A percentile compares a stretch with the other conserved stretches of the same genome.
phyloP scores from a whole-genome alignment of 2,888 invertebrate species.

The Eucriotettix oculatus region DNA sequence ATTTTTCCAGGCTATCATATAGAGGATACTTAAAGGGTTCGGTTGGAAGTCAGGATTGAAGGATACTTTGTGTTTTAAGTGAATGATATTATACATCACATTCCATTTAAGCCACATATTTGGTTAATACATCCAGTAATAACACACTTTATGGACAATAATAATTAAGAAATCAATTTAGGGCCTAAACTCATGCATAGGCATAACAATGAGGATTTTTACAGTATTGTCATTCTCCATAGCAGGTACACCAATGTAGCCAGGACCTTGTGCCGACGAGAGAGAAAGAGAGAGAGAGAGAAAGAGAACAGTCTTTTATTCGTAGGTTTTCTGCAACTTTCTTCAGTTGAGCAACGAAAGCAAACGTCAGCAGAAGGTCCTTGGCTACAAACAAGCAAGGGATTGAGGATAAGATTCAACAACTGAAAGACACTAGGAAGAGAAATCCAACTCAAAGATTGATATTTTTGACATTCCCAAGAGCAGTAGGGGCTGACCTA shows the following conservation, averaged over 20 bases:
- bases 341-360: too few species aligned
- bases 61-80: background rate
- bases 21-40: slow-evolving; percentile 2
- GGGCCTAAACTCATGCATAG: background rate
- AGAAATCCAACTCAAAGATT: slow-evolving; percentile 10
- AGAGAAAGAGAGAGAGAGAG: too few species aligned
- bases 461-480: slow-evolving; percentile 12
- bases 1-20: background rate
- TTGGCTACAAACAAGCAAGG: slow-evolving; percentile 2
- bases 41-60: background rate
- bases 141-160: background rate
- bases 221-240: background rate
- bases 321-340: too few species aligned
- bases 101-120: background rate
- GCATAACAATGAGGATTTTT: background rate
- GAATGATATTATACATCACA: background rate
- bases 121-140: background rate
- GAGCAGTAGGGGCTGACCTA: slow-evolving; percentile 24
- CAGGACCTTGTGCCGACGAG: too few species aligned
- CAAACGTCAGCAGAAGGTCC: background rate
- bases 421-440: slow-evolving; percentile 10
- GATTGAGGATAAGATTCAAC: background rate
- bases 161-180: background rate
- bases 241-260: background rate
- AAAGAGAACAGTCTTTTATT: too few species aligned